Percentiles rank a stretch among this genome's conserved stretches.
Conservation (phyloP, 1,140 invertebrate genomes). For the Drosophila tsacasi region DNA sequence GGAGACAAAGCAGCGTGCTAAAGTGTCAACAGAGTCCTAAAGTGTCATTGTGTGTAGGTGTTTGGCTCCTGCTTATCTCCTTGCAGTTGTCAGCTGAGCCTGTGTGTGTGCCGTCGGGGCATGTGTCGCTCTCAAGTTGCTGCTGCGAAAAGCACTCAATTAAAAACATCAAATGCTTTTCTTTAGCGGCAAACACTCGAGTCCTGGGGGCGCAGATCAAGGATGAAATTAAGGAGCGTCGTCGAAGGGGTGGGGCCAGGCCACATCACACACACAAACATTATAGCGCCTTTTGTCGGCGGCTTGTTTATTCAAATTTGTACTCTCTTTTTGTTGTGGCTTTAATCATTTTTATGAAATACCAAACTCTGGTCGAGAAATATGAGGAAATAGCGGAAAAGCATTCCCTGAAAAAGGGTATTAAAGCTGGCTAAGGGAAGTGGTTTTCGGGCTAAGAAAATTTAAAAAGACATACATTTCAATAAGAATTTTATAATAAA, state of each 20-base stretch:
- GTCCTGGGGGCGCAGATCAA: constrained; percentile 58
- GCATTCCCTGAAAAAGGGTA: neutral
- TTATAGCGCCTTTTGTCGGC: constrained; percentile 23
- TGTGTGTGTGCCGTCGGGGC: constrained; percentile 7
- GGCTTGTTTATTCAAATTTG: constrained; percentile 5
- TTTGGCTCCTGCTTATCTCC: constrained; percentile 44
- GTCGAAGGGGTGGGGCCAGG: too few species aligned
- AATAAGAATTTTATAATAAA: neutral
- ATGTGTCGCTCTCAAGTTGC: constrained; percentile 58
- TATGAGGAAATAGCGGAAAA: neutral
- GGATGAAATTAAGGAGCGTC: constrained; percentile 62
- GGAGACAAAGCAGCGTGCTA: constrained; percentile 48
- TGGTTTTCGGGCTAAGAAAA: too few species aligned
- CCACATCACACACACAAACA: constrained; percentile 4
- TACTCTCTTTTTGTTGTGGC: neutral
- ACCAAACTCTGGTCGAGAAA: neutral
- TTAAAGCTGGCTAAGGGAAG: neutral
- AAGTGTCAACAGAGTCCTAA: constrained; percentile 74
- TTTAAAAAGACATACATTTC: too few species aligned
- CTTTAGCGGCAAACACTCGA: constrained; percentile 59
- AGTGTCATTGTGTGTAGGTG: constrained; percentile 73
- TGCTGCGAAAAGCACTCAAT: constrained; percentile 74
- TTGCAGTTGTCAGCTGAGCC: constrained; percentile 31
- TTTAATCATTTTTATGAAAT: constrained; percentile 10
- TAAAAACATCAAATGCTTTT: constrained; percentile 79